These are phyloP conservation scores for Rhodophaea formosa DNA, from an alignment of 2,888 invertebrate species.

Conservation along the genomic window DNA sequence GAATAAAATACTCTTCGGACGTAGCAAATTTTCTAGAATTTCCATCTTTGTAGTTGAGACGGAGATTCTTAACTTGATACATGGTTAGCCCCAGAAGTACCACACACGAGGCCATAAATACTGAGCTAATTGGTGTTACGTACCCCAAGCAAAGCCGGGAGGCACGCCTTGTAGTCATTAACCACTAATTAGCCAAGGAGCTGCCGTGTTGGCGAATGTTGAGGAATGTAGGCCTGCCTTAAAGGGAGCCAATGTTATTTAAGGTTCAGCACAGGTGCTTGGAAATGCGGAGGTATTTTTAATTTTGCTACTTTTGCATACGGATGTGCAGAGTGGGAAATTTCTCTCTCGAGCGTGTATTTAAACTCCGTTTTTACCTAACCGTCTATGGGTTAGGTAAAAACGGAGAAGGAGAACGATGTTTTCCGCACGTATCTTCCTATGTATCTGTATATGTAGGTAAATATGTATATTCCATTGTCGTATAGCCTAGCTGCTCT, in stretches of 20 bases:
- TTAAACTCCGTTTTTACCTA: too few species aligned
- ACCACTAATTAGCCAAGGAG: slow-evolving; percentile 3
- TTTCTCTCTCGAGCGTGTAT: too few species aligned
- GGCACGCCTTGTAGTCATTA: slow-evolving; percentile 4
- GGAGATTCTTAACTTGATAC: background rate
- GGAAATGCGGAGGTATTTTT: background rate
- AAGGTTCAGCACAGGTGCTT: background rate
- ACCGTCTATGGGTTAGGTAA: too few species aligned
- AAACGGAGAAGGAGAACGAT: too few species aligned
- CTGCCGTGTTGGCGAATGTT: slow-evolving; percentile 2
- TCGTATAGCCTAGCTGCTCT: too few species aligned
- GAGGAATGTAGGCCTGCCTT: slow-evolving; percentile 5
- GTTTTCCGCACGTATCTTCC: too few species aligned
- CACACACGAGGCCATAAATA: slow-evolving; percentile 4
- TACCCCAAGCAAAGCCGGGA: slow-evolving; percentile 2
- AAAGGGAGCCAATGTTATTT: background rate
- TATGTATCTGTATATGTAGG: too few species aligned
- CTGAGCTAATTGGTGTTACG: slow-evolving; percentile 3
- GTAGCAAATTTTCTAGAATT: too few species aligned
- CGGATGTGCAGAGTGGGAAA: background rate
- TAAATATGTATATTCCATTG: too few species aligned
- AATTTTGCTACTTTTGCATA: background rate
- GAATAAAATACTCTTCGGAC: too few species aligned
- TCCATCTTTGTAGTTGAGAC: background rate
- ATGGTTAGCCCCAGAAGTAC: background rate